Evolutionary conservation across 2,797 vertebrate genomes (phyloP).

Genomic region (Mus minutoides): DNA sequence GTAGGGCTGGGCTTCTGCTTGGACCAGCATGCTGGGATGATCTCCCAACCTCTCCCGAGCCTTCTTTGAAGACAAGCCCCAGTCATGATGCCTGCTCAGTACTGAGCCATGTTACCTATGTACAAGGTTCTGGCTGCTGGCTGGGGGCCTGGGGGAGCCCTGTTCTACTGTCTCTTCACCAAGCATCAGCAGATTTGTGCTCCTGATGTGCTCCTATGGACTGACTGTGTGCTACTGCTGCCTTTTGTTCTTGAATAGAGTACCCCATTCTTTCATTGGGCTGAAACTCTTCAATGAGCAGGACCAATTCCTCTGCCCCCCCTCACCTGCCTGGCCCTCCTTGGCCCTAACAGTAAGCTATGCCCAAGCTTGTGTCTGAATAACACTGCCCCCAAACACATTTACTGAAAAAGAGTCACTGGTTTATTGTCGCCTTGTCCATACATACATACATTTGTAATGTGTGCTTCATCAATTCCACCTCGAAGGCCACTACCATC

Average conservation of each 20-base stretch:
- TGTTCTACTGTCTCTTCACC: background rate
- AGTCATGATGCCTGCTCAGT: too few relatives aligned
- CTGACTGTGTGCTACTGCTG: background rate
- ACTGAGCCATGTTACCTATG: background rate
- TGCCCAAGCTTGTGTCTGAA: background rate
- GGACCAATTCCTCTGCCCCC: background rate
- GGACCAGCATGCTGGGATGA: background rate
- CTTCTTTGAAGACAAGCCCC: background rate
- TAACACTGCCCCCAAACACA: background rate
- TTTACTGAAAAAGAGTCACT: constrained; percentile 8
- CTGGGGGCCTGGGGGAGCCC: background rate
- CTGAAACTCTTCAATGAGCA: background rate
- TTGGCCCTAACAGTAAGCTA: background rate
- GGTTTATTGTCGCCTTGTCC: background rate
- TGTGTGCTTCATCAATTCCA: background rate
- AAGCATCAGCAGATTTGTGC: background rate
- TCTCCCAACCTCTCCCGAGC: background rate
- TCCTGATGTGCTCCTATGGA: fast-evolving
- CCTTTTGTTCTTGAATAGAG: background rate
- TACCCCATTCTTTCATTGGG: background rate
- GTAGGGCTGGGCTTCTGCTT: background rate
- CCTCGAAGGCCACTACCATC: background rate
- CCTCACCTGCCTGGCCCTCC: background rate
- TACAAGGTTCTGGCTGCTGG: background rate
- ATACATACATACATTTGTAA: background rate